Evolutionary conservation across 2,113 vertebrate species (phyloP).

Genomic region (Muntiacus reevesi): DNA sequence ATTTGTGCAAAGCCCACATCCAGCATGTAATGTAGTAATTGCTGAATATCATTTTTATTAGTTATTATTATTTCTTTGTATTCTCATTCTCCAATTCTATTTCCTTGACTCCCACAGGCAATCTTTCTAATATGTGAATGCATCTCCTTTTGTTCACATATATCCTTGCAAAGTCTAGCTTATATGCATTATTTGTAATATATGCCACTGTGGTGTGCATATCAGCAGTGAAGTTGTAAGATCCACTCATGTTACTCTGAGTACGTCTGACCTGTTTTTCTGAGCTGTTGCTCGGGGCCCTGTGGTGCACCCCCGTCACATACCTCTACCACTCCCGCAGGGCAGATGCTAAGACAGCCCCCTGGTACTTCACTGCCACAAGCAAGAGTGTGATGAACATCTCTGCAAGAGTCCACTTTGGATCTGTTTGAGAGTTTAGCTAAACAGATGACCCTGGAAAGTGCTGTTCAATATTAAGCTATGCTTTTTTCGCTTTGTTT

Average conservation of each 20-base stretch:
- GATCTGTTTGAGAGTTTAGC: not conserved
- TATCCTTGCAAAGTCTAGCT: not conserved
- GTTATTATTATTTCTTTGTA: not conserved
- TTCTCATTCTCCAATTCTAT: not conserved
- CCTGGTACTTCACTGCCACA: not conserved
- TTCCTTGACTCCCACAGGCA: not conserved
- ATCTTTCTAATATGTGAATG: not conserved
- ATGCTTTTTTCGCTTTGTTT: not conserved
- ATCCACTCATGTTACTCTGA: fast-evolving
- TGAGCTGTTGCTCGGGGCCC: not conserved
- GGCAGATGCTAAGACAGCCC: fast-evolving
- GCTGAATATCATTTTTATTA: conserved; percentile 8
- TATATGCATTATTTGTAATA: not conserved
- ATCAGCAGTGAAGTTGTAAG: not conserved
- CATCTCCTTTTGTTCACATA: not conserved
- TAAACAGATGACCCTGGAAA: not conserved
- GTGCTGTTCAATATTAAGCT: fast-evolving
- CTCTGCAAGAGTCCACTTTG: not conserved
- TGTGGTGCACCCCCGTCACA: fast-evolving
- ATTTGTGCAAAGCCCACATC: not conserved
- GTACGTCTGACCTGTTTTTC: not conserved
- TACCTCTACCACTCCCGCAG: fast-evolving
- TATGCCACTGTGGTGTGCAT: fast-evolving
- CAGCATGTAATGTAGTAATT: not conserved
- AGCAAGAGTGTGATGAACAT: no score